Conservation (phyloP, 2,113 vertebrate genomes). For the Coregonus clupeaformis region DNA sequence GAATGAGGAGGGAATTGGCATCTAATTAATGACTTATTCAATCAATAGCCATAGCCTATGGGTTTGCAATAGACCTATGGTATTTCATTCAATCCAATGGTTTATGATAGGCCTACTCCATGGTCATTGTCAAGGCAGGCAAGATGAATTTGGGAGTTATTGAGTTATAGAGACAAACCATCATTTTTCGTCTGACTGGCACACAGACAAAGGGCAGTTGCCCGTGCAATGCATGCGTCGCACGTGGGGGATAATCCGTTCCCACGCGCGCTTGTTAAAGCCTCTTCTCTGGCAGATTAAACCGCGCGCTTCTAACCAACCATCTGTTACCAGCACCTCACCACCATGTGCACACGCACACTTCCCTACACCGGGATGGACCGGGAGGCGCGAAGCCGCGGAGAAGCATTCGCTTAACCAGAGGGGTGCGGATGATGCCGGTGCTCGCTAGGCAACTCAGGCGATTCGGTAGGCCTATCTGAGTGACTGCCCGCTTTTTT, state of each 20-base stretch:
- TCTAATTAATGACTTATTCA: too few relatives aligned
- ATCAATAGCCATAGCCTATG: too few relatives aligned
- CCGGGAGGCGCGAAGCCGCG: background rate
- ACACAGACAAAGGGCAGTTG: background rate
- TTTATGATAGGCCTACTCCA: too few relatives aligned
- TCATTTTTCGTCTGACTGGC: background rate
- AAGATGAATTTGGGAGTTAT: background rate
- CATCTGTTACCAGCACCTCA: slow-evolving; percentile 60
- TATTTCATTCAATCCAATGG: too few relatives aligned
- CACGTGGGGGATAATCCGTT: slow-evolving; percentile 51
- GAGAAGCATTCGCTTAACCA: background rate
- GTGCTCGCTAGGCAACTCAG: background rate
- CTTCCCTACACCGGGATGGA: background rate
- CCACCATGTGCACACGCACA: background rate
- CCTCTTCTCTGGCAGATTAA: slow-evolving; percentile 62
- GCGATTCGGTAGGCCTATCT: background rate
- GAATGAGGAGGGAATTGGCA: too few relatives aligned
- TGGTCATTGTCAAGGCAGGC: too few relatives aligned
- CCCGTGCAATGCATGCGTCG: slow-evolving; percentile 1
- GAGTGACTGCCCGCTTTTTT: background rate
- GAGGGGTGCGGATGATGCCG: background rate
- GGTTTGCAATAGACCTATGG: too few relatives aligned
- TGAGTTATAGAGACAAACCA: background rate
- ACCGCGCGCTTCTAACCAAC: slow-evolving; percentile 39
- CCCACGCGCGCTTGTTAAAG: slow-evolving; percentile 51